Percentiles rank a stretch among this genome's conserved stretches.
Evolutionary conservation across 2,113 vertebrate species (phyloP).

Genomic region (Gymnocephalus cernua): DNA sequence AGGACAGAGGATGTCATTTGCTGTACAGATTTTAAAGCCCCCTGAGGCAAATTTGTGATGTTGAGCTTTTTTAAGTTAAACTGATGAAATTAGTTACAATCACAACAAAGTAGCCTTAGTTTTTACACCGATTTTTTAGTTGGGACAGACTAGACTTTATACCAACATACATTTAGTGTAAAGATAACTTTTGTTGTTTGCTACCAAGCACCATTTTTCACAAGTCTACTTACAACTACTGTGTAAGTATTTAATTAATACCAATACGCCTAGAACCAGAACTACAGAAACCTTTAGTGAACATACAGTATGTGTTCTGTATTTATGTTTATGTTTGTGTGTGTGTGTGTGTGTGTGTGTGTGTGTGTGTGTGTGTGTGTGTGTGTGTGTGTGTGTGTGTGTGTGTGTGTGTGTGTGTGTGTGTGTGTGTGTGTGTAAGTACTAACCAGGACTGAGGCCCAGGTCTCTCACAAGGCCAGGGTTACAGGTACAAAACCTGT

Average conservation of each 20-base stretch:
- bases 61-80: too few relatives aligned
- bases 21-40: too few relatives aligned
- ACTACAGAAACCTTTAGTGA: background rate
- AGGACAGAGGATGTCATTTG: too few relatives aligned
- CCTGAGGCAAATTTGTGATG: too few relatives aligned
- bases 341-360: background rate
- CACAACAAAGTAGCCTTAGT: background rate
- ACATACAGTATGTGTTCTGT: background rate
- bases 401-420: background rate
- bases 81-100: background rate
- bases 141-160: background rate
- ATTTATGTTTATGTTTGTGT: background rate
- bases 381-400: background rate
- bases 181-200: background rate
- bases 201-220: background rate
- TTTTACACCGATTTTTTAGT: background rate
- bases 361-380: background rate
- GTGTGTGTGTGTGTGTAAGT: background rate
- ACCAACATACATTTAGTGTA: background rate
- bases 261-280: background rate
- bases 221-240: background rate
- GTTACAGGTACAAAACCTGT: slow-evolving; percentile 97
- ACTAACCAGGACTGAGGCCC: slow-evolving; percentile 97
- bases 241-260: background rate
- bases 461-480: slow-evolving; percentile 92